phyloP scores from a whole-genome alignment of 2,797 vertebrate species.

The Paedocypris micromegethes region DNA sequence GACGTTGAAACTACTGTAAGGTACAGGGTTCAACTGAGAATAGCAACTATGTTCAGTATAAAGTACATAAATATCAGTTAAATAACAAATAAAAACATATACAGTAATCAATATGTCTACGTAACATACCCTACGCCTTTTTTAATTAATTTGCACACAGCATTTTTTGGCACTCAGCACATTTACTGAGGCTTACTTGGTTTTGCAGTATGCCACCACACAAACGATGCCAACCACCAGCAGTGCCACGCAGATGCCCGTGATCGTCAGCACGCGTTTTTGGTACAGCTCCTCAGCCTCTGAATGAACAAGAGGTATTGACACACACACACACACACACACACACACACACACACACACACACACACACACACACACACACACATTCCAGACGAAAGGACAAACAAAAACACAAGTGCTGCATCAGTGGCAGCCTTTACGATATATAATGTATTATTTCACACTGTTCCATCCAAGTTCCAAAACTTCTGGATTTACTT shows the following conservation, averaged over 20 bases:
- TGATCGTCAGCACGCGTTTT: slow-evolving; percentile 94
- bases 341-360: slow-evolving; percentile 45
- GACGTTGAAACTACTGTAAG: too few species aligned
- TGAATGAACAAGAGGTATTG: slow-evolving; percentile 57
- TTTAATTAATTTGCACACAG: slow-evolving; percentile 20
- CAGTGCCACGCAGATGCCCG: slow-evolving; percentile 93
- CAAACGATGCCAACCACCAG: slow-evolving; percentile 96
- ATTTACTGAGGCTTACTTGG: slow-evolving; percentile 76
- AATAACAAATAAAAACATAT: too few species aligned
- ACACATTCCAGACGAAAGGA: slow-evolving; percentile 3
- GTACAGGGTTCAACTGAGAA: too few species aligned
- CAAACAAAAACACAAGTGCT: slow-evolving; percentile 31
- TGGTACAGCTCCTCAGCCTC: slow-evolving; percentile 95
- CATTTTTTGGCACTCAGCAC: not conserved
- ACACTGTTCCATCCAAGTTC: not conserved
- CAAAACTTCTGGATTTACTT: too few species aligned
- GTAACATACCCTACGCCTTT: not conserved
- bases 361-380: slow-evolving; percentile 30
- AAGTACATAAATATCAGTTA: too few species aligned
- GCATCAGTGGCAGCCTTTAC: slow-evolving; percentile 37
- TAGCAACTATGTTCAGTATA: too few species aligned
- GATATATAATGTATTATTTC: not conserved
- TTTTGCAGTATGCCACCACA: slow-evolving; percentile 98
- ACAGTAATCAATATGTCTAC: too few species aligned
- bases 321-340: slow-evolving; percentile 44